These are phyloP conservation scores for Dendrophyllia cribrosa DNA, from an alignment of 64 coral and sea anemone genomes.

Conservation along the genomic window DNA sequence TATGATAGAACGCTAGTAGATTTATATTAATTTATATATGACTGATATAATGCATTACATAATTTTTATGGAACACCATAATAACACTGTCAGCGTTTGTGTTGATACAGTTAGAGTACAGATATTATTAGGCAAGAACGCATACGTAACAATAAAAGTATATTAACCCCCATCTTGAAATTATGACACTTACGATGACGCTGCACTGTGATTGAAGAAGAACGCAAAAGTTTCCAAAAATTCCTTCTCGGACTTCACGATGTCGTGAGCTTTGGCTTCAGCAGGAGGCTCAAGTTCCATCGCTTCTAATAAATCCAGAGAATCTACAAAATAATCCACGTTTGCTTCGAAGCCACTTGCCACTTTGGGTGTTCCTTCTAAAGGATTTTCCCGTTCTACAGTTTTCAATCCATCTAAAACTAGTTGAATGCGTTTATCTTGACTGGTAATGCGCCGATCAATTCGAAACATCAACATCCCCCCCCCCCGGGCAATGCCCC, in stretches of 20 bases:
- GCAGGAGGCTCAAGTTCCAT: slow-evolving; percentile 66
- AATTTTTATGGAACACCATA: no score
- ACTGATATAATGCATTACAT: no score
- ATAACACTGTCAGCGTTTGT: no score
- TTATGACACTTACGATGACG: slow-evolving; percentile 77
- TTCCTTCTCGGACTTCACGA: slow-evolving; percentile 73
- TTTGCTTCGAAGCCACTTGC: slow-evolving; percentile 78
- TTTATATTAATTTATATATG: no score
- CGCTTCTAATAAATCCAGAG: slow-evolving; percentile 68
- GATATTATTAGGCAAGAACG: no score
- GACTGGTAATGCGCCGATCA: no score
- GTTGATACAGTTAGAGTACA: no score
- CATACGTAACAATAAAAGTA: no score
- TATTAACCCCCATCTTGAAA: no score
- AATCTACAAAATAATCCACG: slow-evolving; percentile 65
- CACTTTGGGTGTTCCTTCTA: slow-evolving; percentile 26
- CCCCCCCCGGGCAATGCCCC: no score
- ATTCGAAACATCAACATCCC: no score
- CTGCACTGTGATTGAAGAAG: slow-evolving; percentile 85
- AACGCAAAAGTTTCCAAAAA: slow-evolving; percentile 93
- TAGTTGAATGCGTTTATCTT: neutral
- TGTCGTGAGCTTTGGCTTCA: slow-evolving; percentile 72
- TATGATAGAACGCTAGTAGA: no score
- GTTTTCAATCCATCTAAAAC: slow-evolving; percentile 18
- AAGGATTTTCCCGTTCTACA: slow-evolving; percentile 31